phyloP scores from a whole-genome alignment of 2,888 invertebrate genomes.

The Adineta ricciae region DNA sequence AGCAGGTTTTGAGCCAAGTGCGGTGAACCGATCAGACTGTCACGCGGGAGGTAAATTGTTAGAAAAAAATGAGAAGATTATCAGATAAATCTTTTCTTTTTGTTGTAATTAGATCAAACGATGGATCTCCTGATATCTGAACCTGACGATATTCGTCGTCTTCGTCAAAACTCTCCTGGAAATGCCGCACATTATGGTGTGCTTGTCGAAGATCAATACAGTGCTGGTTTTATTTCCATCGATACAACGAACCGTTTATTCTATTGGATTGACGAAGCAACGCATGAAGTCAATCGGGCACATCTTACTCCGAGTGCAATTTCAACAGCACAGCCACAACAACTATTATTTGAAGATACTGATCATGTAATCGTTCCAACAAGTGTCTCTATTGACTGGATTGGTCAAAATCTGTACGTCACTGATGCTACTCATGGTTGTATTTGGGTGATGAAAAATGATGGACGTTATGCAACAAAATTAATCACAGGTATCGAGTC shows the following conservation, averaged over 20 bases:
- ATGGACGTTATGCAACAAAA: constrained; percentile 75
- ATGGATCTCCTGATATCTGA: not conserved
- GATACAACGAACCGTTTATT: constrained; percentile 17
- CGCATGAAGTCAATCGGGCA: not conserved
- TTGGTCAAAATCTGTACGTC: constrained; percentile 55
- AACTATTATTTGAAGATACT: not conserved
- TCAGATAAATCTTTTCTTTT: too few species aligned
- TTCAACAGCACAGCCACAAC: constrained; percentile 18
- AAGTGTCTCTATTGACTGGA: constrained; percentile 58
- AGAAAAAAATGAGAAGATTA: not conserved
- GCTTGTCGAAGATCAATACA: constrained; percentile 26
- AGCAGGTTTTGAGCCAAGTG: constrained; percentile 38
- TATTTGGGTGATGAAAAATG: constrained; percentile 45
- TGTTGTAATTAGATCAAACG: not conserved
- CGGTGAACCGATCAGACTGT: constrained; percentile 20
- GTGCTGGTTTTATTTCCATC: not conserved
- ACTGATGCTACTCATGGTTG: not conserved
- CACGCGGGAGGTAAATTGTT: not conserved
- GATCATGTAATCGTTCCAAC: not conserved
- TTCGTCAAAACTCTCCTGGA: not conserved
- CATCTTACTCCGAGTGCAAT: not conserved
- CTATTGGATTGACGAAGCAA: constrained; percentile 23
- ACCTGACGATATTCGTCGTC: not conserved
- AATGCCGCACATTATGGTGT: not conserved
- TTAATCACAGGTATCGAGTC: constrained; percentile 61